Base-by-base conservation (phyloP, 2,888 invertebrate species). In the Drosophila percnosoma region DNA sequence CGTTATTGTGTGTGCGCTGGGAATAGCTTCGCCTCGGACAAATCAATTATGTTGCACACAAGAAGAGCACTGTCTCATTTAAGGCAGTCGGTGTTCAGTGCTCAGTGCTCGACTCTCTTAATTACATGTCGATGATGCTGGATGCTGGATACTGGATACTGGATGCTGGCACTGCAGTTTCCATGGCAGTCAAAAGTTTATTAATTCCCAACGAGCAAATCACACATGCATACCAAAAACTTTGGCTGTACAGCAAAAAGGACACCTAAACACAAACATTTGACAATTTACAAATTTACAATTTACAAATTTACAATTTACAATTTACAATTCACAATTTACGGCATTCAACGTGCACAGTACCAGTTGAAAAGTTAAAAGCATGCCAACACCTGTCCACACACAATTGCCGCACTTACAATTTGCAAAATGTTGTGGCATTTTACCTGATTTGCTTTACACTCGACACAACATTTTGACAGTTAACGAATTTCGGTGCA, bases 161-260 rank as follows among this genome's bases (percentile, higher is more conserved):
- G 5, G 58, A 65, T 70, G 51, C 64, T 71, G 51, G 33, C 57
- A 34, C 36, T 58, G 42, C 78, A 71, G 87, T 84, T 84, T 80
- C 79, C 84, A 84, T 84, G 84, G 73, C 85, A 87, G 73, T 81
- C 71, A 73, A 76, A 84, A 80, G 67, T 84, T 87, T 75, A 84
- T 84, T 82, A 87, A 78, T 79, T 78, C 71, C 74, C 71, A 87
- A 59, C 66, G 64, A 81, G 67, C 69, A 68, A 59, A 81, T 81
- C 79, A 55, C 81, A 71, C 73, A 80, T 63, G 40, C 68, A 59
- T 67, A 31, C 42, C 36, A 45, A 64, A 67, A 84, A 84, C 68
- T 82, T 86, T 71, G 70, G 36, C 80, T 53, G 8, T 54, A 42
- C 61, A 52, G 45, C 45, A 45, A 52, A 53, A 31, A 38, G 31